Evolutionary conservation across 2,113 vertebrate species (phyloP), one percentile per base, ranked within the genome.

Genomic region (Clarias macrocephalus): DNA sequence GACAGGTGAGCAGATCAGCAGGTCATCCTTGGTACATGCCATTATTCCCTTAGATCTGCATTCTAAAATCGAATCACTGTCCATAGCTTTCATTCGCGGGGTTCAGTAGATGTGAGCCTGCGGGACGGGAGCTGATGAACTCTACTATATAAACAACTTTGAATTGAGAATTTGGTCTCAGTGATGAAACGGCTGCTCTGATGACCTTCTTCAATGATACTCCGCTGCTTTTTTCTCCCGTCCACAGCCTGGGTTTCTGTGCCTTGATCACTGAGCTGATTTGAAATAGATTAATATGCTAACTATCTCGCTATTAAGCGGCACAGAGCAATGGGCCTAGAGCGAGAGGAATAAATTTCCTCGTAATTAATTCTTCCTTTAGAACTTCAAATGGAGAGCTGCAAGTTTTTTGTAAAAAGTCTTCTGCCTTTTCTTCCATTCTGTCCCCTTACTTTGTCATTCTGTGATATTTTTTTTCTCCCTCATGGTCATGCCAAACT

Each of bases 281-380:
- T 68, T 59, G 28, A 70, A 66, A 42, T 59, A 30, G 23, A 73
- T 82, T 82, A 75, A 63, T 62, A 87, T 87, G 77, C 85, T 52
- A 80, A 80, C 77, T 57, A 86, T 59, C 77, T 70, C 85, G 48
- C 70, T 62, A 75, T 87, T 60, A 82, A 79, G 54, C 33, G 13
- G 68, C 68, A 75, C 37, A 59, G 85, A 73, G 79, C 23, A 54
- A 33, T 21, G 62, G 68, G 57, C 66, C 85, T 63, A 30, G 68
- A 82, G 66, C 37, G 18, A 30, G 30, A 82, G 56, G 57, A 73
- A 75, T 63, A 48, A 21, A 82, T 87, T 87, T 75, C 52, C 85
- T 73, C 60, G 59, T 87, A 82, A 87, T 87, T 73, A 87, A 82
- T 87, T 87, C 79, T 28, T 60, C 56, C 80, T 87, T 87, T 82